Evolutionary conservation across 2,888 invertebrate genomes (phyloP).

Genomic region (Deroplatys truncata): DNA sequence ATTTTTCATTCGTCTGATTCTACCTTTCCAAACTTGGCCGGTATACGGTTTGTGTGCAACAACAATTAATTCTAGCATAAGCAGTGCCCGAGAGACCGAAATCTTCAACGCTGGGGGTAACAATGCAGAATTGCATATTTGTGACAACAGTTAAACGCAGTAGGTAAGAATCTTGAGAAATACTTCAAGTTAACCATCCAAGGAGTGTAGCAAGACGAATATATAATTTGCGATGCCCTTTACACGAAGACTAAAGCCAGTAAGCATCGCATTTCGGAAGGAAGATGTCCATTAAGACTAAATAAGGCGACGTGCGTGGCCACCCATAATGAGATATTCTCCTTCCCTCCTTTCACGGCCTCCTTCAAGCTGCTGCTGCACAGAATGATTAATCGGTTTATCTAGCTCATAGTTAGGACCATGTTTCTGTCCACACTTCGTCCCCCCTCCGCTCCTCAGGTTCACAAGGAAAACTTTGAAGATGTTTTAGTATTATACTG

Average conservation of each 20-base stretch:
- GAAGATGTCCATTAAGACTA: slow-evolving; percentile 29
- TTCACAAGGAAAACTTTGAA: slow-evolving; percentile 17
- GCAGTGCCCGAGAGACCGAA: too few relatives aligned
- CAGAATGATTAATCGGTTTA: slow-evolving; percentile 28
- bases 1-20: too few relatives aligned
- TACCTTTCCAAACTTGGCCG: too few relatives aligned
- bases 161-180: not conserved
- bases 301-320: slow-evolving; percentile 29
- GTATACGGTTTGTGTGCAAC: too few relatives aligned
- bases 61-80: too few relatives aligned
- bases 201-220: slow-evolving; percentile 15
- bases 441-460: not conserved
- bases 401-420: slow-evolving; percentile 18
- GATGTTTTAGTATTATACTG: slow-evolving; percentile 15
- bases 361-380: slow-evolving; percentile 13
- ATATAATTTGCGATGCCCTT: slow-evolving; percentile 22
- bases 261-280: slow-evolving; percentile 24
- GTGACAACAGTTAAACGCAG: not conserved
- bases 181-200: not conserved
- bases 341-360: slow-evolving; percentile 25
- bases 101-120: too few relatives aligned
- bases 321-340: slow-evolving; percentile 28
- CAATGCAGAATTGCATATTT: too few relatives aligned
- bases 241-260: slow-evolving; percentile 21
- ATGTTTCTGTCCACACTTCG: slow-evolving; percentile 15